Conservation (phyloP, 2,888 invertebrate species). For the Sussaba pulchella region DNA sequence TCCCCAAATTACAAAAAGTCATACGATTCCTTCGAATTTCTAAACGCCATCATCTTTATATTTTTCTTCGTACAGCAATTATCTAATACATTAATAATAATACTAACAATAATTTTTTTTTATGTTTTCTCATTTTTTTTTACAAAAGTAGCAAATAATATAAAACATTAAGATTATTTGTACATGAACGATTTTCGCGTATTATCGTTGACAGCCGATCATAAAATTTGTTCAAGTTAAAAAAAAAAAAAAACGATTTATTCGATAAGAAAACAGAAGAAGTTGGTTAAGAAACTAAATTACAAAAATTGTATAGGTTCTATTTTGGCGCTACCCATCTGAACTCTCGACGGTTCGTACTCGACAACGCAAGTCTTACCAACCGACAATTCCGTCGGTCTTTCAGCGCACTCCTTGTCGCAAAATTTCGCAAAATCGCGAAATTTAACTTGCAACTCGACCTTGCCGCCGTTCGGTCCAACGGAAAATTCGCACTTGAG, state of each 20-base stretch:
- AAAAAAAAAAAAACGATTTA: too few relatives aligned
- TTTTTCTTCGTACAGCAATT: not conserved
- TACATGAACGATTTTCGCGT: not conserved
- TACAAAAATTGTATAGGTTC: constrained; percentile 60
- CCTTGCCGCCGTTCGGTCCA: constrained; percentile 92
- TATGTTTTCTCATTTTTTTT: not conserved
- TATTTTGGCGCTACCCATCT: constrained; percentile 70
- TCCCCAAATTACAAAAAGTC: too few relatives aligned
- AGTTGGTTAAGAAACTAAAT: too few relatives aligned
- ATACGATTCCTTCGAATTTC: not conserved
- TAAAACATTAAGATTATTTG: constrained; percentile 5
- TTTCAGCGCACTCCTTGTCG: constrained; percentile 70
- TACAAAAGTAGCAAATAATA: constrained; percentile 13
- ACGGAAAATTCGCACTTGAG: constrained; percentile 87
- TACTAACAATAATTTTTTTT: not conserved
- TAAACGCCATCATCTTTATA: too few relatives aligned
- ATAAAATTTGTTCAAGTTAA: not conserved
- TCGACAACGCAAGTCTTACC: constrained; percentile 73
- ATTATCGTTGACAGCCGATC: not conserved
- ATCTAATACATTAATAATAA: not conserved
- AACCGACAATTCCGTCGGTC: constrained; percentile 67
- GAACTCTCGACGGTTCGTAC: constrained; percentile 66
- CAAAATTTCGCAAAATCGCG: constrained; percentile 88
- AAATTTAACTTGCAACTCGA: constrained; percentile 88
- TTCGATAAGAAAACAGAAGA: too few relatives aligned